Base-by-base conservation (phyloP, 2,888 invertebrate genomes). In the Matsumyia berberina region DNA sequence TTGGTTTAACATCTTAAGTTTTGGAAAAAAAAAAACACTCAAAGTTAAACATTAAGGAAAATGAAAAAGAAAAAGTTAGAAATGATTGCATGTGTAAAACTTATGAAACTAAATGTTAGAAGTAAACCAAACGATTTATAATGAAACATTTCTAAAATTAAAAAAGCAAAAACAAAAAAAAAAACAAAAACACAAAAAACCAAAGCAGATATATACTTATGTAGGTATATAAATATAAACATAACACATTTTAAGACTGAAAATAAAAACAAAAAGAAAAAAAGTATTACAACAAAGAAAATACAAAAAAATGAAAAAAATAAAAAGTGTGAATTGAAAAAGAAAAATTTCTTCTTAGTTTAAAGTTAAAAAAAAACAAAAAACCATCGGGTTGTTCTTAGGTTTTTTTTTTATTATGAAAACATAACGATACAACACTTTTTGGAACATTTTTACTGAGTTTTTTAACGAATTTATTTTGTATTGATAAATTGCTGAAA, bases 211-310 rank as follows among this genome's bases (percentile, higher is more conserved):
- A 24, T 24, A 24, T 24, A 24, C 4, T 3, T 24, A 24, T 3
- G 4, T 24, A 24, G 24, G 24, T n/a, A n/a, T n/a, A 4, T 24
- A 39, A 57, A 42, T 55, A 39, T 62, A 58, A 80, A 67, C 53
- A 78, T 66, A 72, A 58, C 67, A 80, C 80, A 80, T 80, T 74
- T 83, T 80, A 85, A 85, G 85, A 85, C 85, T 85, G 85, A 85
- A 85, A 70, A 76, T 53, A 78, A 69, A 69, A 76, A 49, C 2
- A 78, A 70, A 39, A 58, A 49, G 51, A 29, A 58, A 66, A 60
- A 58, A 60, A 37, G 33, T 53, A 69, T 39, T 46, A 55, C n/a
- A 78, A 70, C 7, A 79, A 53, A 73, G 83, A 83, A 74, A 76
- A 64, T 12, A 42, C 76, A 57, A 55, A 58, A 69, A 67, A 39